Base-by-base conservation (phyloP, 1,140 invertebrate genomes). In the Pseudomyrmex cubaensis region DNA sequence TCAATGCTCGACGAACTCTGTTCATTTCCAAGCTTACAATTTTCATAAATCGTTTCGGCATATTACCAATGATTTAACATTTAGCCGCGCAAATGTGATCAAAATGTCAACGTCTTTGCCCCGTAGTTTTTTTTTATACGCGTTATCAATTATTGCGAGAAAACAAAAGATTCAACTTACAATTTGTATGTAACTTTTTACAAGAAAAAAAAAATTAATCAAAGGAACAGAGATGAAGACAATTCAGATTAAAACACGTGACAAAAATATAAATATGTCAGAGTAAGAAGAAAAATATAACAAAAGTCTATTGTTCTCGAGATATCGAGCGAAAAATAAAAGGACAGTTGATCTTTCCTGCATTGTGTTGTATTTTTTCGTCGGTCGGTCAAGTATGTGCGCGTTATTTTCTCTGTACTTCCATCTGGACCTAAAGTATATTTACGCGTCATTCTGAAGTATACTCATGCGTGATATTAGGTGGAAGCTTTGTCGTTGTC, bases 331-430 rank as follows among this genome's bases (percentile, higher is more conserved):
- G 35, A 54, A 52, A 82, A 63, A 63, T 74, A 54, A 74, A 62
- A 54, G 20, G 13, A 1, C 25, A 62, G 35, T 59, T 10, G 48
- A 50, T 5, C n/a, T 13, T 52, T 54, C 9, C 25, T 52, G 22
- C 35, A n/a, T 82, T 82, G 74, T 75, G 63, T 82, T 57, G 25
- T 75, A 15, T 56, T 74, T 62, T 56, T 25, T 75, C 15, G 3
- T 20, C 35, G 44, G 22, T 10, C 4, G 10, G 15, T 50, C 22
- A 13, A 13, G 54, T 61, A 48, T 1, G 1, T 35, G 17, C 2
- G 35, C 35, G 5, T 35, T 35, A 22, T 61, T 10, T 61, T 61
- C 13, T 13, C 13, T 52, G 13, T 9, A 9, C 13, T 3, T 52
- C n/a, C n/a, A 25, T 52, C 22, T 2, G 12, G 12, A 64, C 7